These are phyloP conservation scores for Epinephelus fuscoguttatus DNA, from an alignment of 2,113 vertebrate genomes.

Conservation along the genomic window DNA sequence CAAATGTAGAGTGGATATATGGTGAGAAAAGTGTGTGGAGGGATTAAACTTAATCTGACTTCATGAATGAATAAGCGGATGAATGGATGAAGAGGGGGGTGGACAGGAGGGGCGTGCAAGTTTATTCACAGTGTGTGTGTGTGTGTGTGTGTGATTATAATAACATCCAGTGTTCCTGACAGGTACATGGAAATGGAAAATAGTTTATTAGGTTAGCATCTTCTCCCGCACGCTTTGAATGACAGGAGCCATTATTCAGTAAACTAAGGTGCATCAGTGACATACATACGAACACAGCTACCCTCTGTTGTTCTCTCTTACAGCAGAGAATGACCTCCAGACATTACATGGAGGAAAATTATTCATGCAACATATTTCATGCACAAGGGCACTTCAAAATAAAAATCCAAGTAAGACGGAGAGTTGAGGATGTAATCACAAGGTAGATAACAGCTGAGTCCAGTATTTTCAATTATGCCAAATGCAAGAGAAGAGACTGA, in stretches of 20 bases:
- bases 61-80: conserved; percentile 55
- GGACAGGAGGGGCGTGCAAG: neutral
- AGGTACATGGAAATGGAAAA: conserved; percentile 33
- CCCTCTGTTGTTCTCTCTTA: neutral
- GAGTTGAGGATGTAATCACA: neutral
- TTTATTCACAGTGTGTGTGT: conserved; percentile 21
- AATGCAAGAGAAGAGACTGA: too few relatives aligned
- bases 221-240: neutral
- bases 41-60: conserved; percentile 53
- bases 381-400: neutral
- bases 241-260: conserved; percentile 15
- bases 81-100: conserved; percentile 32
- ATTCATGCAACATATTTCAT: neutral
- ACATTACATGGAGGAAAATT: neutral
- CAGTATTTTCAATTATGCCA: neutral
- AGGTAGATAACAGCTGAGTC: neutral
- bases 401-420: too few relatives aligned
- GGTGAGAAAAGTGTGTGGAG: neutral
- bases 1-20: neutral
- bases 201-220: conserved; percentile 9
- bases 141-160: conserved; percentile 23
- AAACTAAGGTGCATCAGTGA: neutral
- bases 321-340: neutral
- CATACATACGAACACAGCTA: neutral
- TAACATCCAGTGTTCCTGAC: neutral